Evolutionary conservation across 2,888 invertebrate genomes (phyloP).

Genomic region (Cantharis nigra): DNA sequence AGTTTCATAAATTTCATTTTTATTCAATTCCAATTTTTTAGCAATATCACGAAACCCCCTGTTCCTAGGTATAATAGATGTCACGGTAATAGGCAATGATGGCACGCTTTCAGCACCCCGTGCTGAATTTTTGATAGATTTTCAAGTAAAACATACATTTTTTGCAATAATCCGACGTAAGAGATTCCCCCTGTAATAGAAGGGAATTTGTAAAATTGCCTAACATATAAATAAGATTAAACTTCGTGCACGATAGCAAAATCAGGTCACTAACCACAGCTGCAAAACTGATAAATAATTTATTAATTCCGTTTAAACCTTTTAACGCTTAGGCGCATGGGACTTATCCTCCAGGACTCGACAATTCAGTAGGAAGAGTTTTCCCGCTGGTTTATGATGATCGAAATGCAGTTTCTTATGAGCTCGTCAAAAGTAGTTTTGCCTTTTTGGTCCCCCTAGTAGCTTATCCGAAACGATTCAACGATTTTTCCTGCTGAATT

Average conservation of each 20-base stretch:
- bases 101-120: background rate
- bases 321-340: too few relatives aligned
- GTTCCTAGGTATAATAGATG: background rate
- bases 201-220: background rate
- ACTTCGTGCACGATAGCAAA: background rate
- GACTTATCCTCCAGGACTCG: too few relatives aligned
- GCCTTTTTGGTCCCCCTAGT: too few relatives aligned
- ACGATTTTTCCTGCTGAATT: too few relatives aligned
- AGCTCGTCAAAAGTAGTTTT: too few relatives aligned
- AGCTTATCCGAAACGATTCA: too few relatives aligned
- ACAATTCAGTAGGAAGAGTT: too few relatives aligned
- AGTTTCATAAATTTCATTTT: background rate
- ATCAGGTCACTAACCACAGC: too few relatives aligned
- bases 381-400: too few relatives aligned
- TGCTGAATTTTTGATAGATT: background rate
- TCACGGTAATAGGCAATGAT: background rate
- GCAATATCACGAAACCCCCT: background rate
- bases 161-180: background rate
- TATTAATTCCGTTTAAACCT: too few relatives aligned
- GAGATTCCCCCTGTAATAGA: background rate
- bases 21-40: background rate
- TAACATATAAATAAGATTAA: background rate
- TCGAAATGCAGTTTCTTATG: too few relatives aligned
- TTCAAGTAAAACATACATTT: background rate
- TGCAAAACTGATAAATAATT: too few relatives aligned